Base-by-base conservation (phyloP, 2,797 vertebrate species). In the Gallinago stenura region DNA sequence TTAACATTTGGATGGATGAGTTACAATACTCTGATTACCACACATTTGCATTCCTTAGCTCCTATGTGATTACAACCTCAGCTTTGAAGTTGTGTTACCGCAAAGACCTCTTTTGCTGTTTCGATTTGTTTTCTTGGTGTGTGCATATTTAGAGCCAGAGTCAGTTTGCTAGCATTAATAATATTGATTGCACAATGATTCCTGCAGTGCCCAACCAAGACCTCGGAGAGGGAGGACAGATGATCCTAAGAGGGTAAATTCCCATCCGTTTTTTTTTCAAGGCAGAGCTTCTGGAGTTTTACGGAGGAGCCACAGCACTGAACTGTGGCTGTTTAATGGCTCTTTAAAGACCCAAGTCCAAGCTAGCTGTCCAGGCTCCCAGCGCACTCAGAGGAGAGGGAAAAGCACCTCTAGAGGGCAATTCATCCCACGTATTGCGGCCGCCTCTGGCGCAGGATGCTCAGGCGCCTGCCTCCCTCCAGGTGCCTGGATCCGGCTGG, bases 1-100 rank as follows among this genome's bases (percentile, higher is more conserved):
- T 95, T 93, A 97, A 92, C 88, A 51, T 93, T 84, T 90, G 90
- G 93, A 92, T 82, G 81, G 96, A 94, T 93, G 93, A 93, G 73
- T 92, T 97, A 96, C 90, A 94, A 84, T 82, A 77, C 64, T 90
- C 77, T 84, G 80, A 94, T 95, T 95, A 95, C 83, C 68, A 68
- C 91, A 89, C 60, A 95, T 94, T 95, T 96, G 80, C 93, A 97
- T 95, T 97, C 86, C 64, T 78, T 50, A 64, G 71, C 88, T 94
- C 77, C 90, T 64, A 11, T 90, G 70, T 87, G 91, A 94, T 93
- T 94, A 82, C 86, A 93, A 22, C 75, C 86, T 93, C 45, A 15
- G 80, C 80, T 93, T 62, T 94, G 83, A 93, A 95, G 90, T 80
- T 91, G 70, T 16, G 26, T 65, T 93, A 66, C 91, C 73, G 45